phyloP scores from a whole-genome alignment of 2,888 invertebrate genomes.

The Agrochola macilenta region DNA sequence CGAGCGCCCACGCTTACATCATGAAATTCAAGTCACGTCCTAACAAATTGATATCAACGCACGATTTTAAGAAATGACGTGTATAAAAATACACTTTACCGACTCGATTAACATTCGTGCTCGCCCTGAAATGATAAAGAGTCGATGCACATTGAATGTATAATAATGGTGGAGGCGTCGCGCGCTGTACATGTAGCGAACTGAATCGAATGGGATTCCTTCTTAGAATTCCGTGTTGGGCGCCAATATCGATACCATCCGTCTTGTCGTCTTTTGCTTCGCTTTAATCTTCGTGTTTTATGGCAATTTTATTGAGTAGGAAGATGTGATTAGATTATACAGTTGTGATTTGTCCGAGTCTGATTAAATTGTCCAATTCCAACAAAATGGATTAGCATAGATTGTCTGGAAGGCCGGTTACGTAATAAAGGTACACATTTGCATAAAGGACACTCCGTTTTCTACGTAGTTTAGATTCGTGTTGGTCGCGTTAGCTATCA shows the following conservation, averaged over 20 bases:
- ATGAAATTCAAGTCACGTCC: conserved; percentile 80
- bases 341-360: conserved; percentile 38
- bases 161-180: conserved; percentile 64
- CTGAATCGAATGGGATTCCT: conserved; percentile 64
- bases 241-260: conserved; percentile 61
- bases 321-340: conserved; percentile 46
- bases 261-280: conserved; percentile 55
- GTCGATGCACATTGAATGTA: conserved; percentile 72
- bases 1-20: conserved; percentile 69
- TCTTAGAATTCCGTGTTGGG: conserved; percentile 68
- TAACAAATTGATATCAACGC: conserved; percentile 83
- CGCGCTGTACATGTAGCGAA: conserved; percentile 44
- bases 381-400: conserved; percentile 38
- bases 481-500: not conserved
- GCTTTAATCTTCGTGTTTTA: conserved; percentile 55
- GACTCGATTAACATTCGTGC: conserved; percentile 76
- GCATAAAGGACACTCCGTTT: conserved; percentile 26
- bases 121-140: conserved; percentile 78
- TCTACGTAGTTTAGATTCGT: not conserved
- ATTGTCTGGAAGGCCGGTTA: conserved; percentile 32
- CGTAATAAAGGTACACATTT: conserved; percentile 40
- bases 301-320: conserved; percentile 45
- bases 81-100: conserved; percentile 81
- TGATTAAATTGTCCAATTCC: conserved; percentile 39
- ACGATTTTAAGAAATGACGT: conserved; percentile 85